Conservation (phyloP, 1,140 invertebrate species). For the Pseudomyrmex gracilis region DNA sequence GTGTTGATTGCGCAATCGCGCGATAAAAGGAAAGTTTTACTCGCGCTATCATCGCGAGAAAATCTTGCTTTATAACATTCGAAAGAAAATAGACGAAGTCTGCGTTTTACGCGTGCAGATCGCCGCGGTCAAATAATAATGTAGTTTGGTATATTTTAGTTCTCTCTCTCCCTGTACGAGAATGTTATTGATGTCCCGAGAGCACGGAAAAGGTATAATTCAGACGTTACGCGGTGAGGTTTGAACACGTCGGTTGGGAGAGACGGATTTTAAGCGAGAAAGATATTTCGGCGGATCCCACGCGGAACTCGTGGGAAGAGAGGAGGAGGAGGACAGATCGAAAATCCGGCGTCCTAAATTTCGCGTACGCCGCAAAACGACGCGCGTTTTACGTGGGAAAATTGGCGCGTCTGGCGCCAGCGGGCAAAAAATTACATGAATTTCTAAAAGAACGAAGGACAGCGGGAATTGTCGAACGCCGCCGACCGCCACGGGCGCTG, state of each 20-base stretch:
- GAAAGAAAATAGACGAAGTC: neutral
- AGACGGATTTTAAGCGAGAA: neutral
- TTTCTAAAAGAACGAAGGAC: conserved; percentile 82
- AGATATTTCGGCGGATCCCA: conserved; percentile 4
- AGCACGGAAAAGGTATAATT: conserved; percentile 8
- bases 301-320: no score
- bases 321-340: neutral
- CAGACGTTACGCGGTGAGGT: neutral
- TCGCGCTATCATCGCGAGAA: neutral
- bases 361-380: conserved; percentile 59
- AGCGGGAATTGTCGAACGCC: conserved; percentile 82
- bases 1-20: neutral
- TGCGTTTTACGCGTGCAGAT: neutral
- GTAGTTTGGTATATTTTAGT: neutral
- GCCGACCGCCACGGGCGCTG: conserved; percentile 73
- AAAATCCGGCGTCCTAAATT: conserved; percentile 64
- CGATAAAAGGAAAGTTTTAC: no score
- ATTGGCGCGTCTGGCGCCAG: conserved; percentile 68
- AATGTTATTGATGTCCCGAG: neutral
- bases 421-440: conserved; percentile 81
- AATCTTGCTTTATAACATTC: neutral
- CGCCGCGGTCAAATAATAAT: neutral
- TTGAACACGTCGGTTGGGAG: no score
- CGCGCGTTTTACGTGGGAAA: conserved; percentile 71
- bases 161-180: neutral